These are phyloP conservation scores for Amphipoea oculea DNA, from an alignment of 2,888 invertebrate genomes.

Conservation along the genomic window DNA sequence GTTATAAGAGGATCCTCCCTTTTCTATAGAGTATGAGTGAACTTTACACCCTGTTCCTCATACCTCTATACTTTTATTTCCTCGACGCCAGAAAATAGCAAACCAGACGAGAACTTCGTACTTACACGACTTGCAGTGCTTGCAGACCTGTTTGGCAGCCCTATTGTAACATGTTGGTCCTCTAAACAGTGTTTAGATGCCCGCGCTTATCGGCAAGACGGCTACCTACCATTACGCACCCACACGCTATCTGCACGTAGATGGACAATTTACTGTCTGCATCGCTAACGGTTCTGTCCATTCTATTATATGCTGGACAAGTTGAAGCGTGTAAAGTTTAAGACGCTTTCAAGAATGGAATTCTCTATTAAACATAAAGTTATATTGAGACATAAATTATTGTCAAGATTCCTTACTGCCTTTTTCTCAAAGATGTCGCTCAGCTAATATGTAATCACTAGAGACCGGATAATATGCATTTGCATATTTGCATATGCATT, in stretches of 20 bases:
- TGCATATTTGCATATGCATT: too few species aligned
- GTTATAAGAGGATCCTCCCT: too few species aligned
- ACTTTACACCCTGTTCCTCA: too few species aligned
- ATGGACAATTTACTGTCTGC: conserved; percentile 56
- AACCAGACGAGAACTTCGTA: background rate
- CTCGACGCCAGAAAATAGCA: background rate
- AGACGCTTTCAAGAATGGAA: background rate
- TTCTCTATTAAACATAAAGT: background rate
- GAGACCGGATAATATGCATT: too few species aligned
- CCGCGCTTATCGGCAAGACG: conserved; percentile 54
- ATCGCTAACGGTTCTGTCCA: conserved; percentile 48
- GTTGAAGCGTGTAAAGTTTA: background rate
- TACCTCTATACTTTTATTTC: too few species aligned
- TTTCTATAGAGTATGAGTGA: too few species aligned
- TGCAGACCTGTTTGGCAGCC: conserved; percentile 20
- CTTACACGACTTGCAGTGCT: background rate
- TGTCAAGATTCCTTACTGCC: background rate
- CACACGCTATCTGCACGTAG: conserved; percentile 57
- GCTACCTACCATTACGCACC: conserved; percentile 61
- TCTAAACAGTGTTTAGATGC: conserved; percentile 48
- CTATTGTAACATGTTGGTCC: conserved; percentile 26
- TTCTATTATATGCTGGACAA: conserved; percentile 39
- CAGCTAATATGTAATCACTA: too few species aligned
- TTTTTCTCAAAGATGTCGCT: too few species aligned
- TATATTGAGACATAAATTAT: background rate